These are phyloP conservation scores for Mastacembelus armatus DNA, from an alignment of 2,797 vertebrate genomes.

Conservation along the genomic window DNA sequence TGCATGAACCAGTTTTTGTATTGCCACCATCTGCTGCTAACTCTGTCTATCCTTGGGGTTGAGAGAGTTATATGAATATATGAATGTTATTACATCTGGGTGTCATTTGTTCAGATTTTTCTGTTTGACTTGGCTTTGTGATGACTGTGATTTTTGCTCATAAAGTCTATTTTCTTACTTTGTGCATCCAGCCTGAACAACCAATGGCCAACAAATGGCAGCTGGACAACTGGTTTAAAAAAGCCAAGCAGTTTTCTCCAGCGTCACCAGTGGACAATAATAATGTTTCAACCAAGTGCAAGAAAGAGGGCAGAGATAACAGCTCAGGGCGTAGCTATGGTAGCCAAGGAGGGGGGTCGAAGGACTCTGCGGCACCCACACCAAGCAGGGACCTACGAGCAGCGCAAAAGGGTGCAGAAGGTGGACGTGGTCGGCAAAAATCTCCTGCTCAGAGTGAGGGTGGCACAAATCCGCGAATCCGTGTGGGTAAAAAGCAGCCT, in stretches of 20 bases:
- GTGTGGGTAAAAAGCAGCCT: constrained; percentile 95
- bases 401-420: constrained; percentile 91
- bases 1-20: too few relatives aligned
- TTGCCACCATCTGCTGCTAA: too few relatives aligned
- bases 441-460: constrained; percentile 95
- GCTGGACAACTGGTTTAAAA: constrained; percentile 98
- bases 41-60: background rate
- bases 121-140: background rate
- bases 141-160: background rate
- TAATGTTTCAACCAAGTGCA: constrained; percentile 90
- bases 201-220: constrained; percentile 97
- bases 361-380: constrained; percentile 88
- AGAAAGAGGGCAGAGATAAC: constrained; percentile 93
- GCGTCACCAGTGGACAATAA: constrained; percentile 95
- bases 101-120: background rate
- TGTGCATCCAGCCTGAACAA: constrained; percentile 88
- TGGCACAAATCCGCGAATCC: constrained; percentile 86
- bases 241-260: constrained; percentile 93
- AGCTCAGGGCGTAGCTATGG: constrained; percentile 86
- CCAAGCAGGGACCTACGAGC: constrained; percentile 90
- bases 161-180: background rate
- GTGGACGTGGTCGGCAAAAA: constrained; percentile 92
- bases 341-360: constrained; percentile 89
- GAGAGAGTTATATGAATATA: too few relatives aligned
- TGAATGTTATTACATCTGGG: background rate